Evolutionary conservation across 2,888 invertebrate species (phyloP).

Genomic region (Frankliniella intonsa): DNA sequence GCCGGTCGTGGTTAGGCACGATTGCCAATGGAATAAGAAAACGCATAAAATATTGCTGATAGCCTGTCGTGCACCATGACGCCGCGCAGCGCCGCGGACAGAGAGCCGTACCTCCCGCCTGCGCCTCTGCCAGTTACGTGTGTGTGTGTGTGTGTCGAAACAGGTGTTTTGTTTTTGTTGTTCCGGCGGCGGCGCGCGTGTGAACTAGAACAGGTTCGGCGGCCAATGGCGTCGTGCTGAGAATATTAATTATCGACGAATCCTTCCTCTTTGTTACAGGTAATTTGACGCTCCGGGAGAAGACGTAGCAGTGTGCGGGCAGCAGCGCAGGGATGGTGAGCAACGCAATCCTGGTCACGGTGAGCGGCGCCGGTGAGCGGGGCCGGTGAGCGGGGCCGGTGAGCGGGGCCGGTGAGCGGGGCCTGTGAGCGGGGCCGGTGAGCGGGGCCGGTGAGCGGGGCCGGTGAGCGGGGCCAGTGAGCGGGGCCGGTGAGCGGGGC

Average conservation of each 20-base stretch:
- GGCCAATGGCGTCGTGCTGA: no score
- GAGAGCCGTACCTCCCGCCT: no score
- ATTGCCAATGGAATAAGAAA: neutral
- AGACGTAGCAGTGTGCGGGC: neutral
- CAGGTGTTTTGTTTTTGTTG: no score
- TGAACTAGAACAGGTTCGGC: neutral
- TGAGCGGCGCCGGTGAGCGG: neutral
- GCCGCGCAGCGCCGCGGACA: no score
- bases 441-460: neutral
- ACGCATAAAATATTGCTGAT: slow-evolving; percentile 1
- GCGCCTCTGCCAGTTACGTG: neutral
- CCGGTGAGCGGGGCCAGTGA: neutral
- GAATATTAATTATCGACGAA: no score
- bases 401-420: neutral
- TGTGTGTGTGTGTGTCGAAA: neutral
- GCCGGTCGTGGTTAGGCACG: no score
- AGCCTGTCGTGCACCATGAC: neutral
- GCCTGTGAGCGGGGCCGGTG: no score
- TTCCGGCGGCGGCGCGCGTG: neutral
- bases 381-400: neutral
- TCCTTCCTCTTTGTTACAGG: no score
- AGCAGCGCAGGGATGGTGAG: neutral
- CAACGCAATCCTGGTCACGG: no score
- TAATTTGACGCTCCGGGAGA: neutral
- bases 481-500: no score